Evolutionary conservation across 2,888 invertebrate species (phyloP), one percentile per base, ranked within the genome.

Genomic region (Tenthredo distinguenda): DNA sequence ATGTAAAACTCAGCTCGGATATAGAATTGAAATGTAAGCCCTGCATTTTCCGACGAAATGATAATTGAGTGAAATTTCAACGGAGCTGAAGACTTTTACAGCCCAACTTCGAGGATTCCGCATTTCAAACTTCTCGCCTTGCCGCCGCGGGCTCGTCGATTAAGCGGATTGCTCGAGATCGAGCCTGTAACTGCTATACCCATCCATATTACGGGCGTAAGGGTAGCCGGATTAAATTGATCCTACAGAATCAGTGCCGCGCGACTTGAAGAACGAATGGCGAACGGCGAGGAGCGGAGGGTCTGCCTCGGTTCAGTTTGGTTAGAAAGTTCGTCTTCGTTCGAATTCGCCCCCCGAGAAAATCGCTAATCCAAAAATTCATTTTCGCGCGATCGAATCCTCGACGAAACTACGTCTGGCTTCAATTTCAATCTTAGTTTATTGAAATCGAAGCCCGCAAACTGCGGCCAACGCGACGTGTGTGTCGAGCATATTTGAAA

Each of bases 311-410:
- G 18, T 15, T 18, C 15, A 5, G 18, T 18, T 50, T 18, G 18
- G 50, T 50, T 50, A 50, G 6, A 7, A 18, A n/a, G n/a, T 21
- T 40, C 72, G 40, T n/a, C n/a, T 37, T 18, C 26, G 26, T 26
- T 26, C 26, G 26, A 26, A 37, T 37, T 37, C 37, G n/a, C 4
- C 15, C 7, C 50, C 9, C 5, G 55, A 77, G 50, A 77, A 55
- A n/a, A 55, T 77, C 50, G 31, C 77, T 77, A 77, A 77, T 77
- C 77, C 77, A 9, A 77, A 77, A 55, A 77, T 77, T 77, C 77
- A 77, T 77, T 55, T 18, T 15, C 77, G 34, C n/a, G 7, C 5
- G 0, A 26, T 47, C 47, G 31, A 50, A 26, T 47, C 47, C 18
- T 0, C 50, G 74, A 26, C 43, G 74, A 72, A 47, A 26, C n/a